Evolutionary conservation across 2,888 invertebrate genomes (phyloP).

Genomic region (Cephalotes varians): DNA sequence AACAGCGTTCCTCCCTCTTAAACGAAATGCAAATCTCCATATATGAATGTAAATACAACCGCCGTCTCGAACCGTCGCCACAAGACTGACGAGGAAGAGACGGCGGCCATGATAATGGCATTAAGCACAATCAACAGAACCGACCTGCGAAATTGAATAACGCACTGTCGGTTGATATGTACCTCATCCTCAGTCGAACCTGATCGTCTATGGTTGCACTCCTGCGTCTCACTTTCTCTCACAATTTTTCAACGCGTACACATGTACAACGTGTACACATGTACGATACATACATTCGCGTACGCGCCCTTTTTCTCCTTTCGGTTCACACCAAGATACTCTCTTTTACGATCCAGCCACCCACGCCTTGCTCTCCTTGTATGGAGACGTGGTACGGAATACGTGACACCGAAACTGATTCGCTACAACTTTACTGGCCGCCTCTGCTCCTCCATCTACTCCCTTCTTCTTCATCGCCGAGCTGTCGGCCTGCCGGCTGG

Average conservation of each 20-base stretch:
- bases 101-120: constrained; percentile 76
- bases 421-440: constrained; percentile 61
- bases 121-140: constrained; percentile 83
- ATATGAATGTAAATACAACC: constrained; percentile 66
- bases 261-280: not conserved
- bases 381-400: constrained; percentile 61
- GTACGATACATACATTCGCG: not conserved
- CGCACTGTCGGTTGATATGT: constrained; percentile 78
- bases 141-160: constrained; percentile 83
- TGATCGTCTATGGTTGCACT: constrained; percentile 43
- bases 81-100: constrained; percentile 59
- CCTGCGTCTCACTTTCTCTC: constrained; percentile 21
- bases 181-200: constrained; percentile 76
- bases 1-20: not conserved
- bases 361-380: constrained; percentile 53
- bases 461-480: not conserved
- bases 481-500: constrained; percentile 1
- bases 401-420: constrained; percentile 79
- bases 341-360: constrained; percentile 16
- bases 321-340: not conserved
- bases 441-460: constrained; percentile 6
- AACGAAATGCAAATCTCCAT: constrained; percentile 56
- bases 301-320: not conserved
- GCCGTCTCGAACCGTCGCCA: constrained; percentile 53
- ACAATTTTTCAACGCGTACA: too few species aligned